A percentile compares a stretch with the other conserved stretches of the same genome.
Conservation (phyloP, 2,888 invertebrate genomes). For the Eristalis tenax region DNA sequence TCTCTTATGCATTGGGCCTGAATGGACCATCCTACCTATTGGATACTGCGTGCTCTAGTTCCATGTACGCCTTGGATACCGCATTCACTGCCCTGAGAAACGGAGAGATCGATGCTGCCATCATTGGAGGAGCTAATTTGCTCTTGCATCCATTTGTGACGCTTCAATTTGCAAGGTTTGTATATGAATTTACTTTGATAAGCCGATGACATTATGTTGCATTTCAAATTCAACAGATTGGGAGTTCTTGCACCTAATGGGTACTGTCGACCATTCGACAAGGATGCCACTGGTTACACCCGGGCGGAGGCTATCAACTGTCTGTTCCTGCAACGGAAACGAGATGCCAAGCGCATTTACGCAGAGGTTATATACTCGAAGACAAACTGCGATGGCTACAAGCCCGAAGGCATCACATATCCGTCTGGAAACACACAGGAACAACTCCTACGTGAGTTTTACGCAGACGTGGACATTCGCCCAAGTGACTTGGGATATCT, state of each 20-base stretch:
- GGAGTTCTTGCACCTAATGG: conserved; percentile 93
- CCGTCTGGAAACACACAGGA: conserved; percentile 86
- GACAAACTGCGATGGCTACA: conserved; percentile 91
- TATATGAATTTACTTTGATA: conserved; percentile 75
- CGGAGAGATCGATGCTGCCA: conserved; percentile 93
- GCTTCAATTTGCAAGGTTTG: conserved; percentile 90
- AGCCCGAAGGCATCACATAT: conserved; percentile 87
- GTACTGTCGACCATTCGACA: conserved; percentile 94
- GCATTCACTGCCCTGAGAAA: conserved; percentile 89
- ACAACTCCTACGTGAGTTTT: conserved; percentile 85
- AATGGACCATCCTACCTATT: conserved; percentile 94
- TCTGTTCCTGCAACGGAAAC: conserved; percentile 87
- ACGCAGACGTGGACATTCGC: conserved; percentile 86
- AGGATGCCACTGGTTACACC: conserved; percentile 90
- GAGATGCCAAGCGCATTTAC: conserved; percentile 86
- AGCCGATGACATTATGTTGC: conserved; percentile 81
- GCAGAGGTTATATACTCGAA: conserved; percentile 89
- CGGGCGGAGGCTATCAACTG: conserved; percentile 90
- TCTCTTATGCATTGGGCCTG: conserved; percentile 93
- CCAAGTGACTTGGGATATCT: conserved; percentile 88
- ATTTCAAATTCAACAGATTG: conserved; percentile 83
- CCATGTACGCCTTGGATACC: conserved; percentile 92
- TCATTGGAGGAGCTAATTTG: conserved; percentile 93
- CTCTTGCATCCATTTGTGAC: conserved; percentile 94
- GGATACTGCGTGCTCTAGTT: conserved; percentile 98